Evolutionary conservation across 2,113 vertebrate genomes (phyloP).

Genomic region (Sphaerodactylus townsendi): DNA sequence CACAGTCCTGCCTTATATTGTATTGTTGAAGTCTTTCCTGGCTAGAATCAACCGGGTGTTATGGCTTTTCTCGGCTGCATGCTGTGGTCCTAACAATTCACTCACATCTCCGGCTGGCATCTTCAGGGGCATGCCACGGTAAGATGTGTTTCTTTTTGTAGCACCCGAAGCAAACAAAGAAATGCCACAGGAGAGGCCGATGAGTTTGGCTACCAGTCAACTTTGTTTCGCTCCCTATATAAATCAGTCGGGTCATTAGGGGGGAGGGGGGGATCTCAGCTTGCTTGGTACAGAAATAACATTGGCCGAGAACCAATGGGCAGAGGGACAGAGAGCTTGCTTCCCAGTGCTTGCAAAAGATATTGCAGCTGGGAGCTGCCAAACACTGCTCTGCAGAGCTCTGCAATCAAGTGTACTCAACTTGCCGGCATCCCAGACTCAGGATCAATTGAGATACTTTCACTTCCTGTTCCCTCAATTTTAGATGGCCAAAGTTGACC

Average conservation of each 20-base stretch:
- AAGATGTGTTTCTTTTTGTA: too few species aligned
- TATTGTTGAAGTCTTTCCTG: too few species aligned
- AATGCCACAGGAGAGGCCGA: constrained; percentile 1
- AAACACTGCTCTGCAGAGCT: neutral
- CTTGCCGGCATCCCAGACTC: neutral
- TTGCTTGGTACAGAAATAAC: constrained; percentile 50
- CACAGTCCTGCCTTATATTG: too few species aligned
- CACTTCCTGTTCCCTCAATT: too few species aligned
- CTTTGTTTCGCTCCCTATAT: constrained; percentile 43
- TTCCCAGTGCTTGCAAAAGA: neutral
- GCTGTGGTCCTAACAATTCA: too few species aligned
- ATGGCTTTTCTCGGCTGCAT: too few species aligned
- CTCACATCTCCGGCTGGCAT: too few species aligned
- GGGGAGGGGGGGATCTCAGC: constrained; percentile 21
- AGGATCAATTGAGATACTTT: neutral
- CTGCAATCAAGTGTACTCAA: neutral
- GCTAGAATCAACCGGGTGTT: too few species aligned
- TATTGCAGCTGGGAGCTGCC: too few species aligned
- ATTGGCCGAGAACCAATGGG: constrained; percentile 39
- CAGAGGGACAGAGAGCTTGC: neutral
- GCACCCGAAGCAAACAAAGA: fast-evolving
- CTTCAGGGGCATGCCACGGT: too few species aligned
- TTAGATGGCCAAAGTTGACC: too few species aligned
- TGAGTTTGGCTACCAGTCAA: constrained; percentile 29
- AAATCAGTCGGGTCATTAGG: constrained; percentile 25